A percentile compares a stretch with the other conserved stretches of the same genome.
Evolutionary conservation across 2,888 invertebrate genomes (phyloP).

Genomic region (Mythimna impura): DNA sequence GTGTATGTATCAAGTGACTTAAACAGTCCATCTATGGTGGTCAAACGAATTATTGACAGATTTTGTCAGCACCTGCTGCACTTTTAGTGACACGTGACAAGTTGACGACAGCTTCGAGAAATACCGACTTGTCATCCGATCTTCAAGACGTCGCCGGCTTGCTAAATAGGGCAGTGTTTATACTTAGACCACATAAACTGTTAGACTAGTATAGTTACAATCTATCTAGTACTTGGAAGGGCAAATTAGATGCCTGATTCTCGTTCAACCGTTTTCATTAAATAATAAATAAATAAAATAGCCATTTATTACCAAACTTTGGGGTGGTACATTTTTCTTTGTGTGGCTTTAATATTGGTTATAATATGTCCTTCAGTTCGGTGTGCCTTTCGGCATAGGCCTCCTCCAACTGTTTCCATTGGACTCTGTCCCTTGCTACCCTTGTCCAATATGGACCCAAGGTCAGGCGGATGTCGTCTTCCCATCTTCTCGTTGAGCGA

Average conservation of each 20-base stretch:
- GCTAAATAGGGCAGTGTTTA: constrained; percentile 37
- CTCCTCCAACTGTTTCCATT: too few species aligned
- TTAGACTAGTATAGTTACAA: neutral
- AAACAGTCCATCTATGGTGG: neutral
- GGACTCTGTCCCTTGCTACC: too few species aligned
- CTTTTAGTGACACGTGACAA: constrained; percentile 18
- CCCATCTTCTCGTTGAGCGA: too few species aligned
- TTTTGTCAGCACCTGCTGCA: constrained; percentile 30
- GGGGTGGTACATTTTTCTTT: too few species aligned
- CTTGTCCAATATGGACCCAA: too few species aligned
- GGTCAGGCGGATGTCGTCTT: too few species aligned
- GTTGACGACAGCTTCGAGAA: constrained; percentile 43
- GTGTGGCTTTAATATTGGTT: too few species aligned
- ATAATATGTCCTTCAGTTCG: too few species aligned
- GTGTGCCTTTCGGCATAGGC: too few species aligned
- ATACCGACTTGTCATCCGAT: constrained; percentile 24
- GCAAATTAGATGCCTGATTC: neutral
- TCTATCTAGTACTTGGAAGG: neutral
- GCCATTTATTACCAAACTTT: too few species aligned
- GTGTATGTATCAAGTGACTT: constrained; percentile 1
- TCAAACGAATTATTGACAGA: constrained; percentile 8
- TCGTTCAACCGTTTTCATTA: neutral
- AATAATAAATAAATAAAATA: too few species aligned
- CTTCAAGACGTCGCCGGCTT: constrained; percentile 7
- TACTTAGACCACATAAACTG: neutral